A percentile compares a stretch with the other conserved stretches of the same genome.
Conservation (phyloP, 2,888 invertebrate species). For the Cenopis cana region DNA sequence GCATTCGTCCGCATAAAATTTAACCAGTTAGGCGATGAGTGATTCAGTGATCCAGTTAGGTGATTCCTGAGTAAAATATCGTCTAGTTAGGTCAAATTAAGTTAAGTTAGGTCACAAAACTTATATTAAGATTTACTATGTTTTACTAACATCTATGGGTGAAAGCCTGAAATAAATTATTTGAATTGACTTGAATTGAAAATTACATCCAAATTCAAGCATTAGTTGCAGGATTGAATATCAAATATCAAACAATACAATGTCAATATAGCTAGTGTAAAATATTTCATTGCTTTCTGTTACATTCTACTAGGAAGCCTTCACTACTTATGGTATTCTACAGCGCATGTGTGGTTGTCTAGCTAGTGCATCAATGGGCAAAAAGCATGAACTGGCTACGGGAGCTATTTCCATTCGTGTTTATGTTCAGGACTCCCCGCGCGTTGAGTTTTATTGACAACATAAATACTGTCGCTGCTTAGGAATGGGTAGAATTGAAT, state of each 20-base stretch:
- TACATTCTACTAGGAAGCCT: neutral
- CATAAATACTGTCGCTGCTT: conserved; percentile 66
- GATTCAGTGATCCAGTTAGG: no score
- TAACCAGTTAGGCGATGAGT: no score
- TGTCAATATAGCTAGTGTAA: neutral
- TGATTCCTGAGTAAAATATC: no score
- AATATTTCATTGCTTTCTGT: neutral
- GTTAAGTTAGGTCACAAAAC: no score
- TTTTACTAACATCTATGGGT: no score
- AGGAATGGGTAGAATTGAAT: conserved; percentile 20
- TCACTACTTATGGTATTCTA: neutral
- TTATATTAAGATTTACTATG: no score
- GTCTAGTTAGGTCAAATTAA: no score
- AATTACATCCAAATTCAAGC: neutral
- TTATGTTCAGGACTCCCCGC: conserved; percentile 47
- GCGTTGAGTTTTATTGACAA: conserved; percentile 74
- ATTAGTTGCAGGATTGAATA: neutral
- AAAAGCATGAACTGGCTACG: conserved; percentile 32
- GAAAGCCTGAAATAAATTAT: no score
- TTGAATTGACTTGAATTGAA: no score
- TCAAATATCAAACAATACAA: neutral
- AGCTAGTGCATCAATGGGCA: conserved; percentile 37
- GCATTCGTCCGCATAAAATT: no score
- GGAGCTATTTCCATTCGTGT: conserved; percentile 49
- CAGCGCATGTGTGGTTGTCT: conserved; percentile 9